A percentile compares a stretch with the other conserved stretches of the same genome.
Conservation (phyloP, 2,888 invertebrate species). For the Ectemnius lituratus region DNA sequence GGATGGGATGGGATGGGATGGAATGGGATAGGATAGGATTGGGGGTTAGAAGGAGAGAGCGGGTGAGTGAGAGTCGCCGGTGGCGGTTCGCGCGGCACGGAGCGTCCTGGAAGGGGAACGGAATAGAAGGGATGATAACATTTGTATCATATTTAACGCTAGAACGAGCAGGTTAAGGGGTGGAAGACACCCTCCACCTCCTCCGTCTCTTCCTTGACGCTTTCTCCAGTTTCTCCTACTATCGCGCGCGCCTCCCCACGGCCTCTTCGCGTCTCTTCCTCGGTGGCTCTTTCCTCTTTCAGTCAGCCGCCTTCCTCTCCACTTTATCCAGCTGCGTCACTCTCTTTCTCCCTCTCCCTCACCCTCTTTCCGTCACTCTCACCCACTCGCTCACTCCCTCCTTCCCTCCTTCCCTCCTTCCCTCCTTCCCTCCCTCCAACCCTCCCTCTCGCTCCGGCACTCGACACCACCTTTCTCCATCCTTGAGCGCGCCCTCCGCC, state of each 20-base stretch:
- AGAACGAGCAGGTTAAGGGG: conserved; percentile 73
- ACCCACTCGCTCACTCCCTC: conserved; percentile 28
- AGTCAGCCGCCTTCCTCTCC: conserved; percentile 34
- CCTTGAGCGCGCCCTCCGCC: conserved; percentile 56
- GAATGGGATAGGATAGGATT: conserved; percentile 26
- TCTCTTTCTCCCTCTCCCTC: conserved; percentile 13
- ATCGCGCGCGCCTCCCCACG: conserved; percentile 4
- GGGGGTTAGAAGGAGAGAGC: conserved; percentile 13
- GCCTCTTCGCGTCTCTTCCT: conserved; percentile 18
- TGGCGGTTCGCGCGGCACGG: conserved; percentile 51
- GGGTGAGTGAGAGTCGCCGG: conserved; percentile 36
- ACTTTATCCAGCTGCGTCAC: conserved; percentile 33
- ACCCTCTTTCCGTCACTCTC: conserved; percentile 25
- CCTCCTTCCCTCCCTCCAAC: conserved; percentile 1
- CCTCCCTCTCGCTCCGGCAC: conserved; percentile 31
- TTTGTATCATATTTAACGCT: conserved; percentile 76
- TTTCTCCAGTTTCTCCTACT: conserved; percentile 29
- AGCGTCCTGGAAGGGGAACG: conserved; percentile 55
- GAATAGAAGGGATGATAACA: conserved; percentile 75
- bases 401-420: too few relatives aligned
- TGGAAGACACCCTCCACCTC: conserved; percentile 61
- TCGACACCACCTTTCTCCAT: conserved; percentile 49
- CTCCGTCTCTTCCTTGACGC: conserved; percentile 43
- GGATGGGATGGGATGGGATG: conserved; percentile 9
- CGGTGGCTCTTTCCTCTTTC: conserved; percentile 19